Evolutionary conservation across 2,113 vertebrate genomes (phyloP), one percentile per base, ranked within the genome.

Genomic region (Calyptommatus sinebrachiatus): DNA sequence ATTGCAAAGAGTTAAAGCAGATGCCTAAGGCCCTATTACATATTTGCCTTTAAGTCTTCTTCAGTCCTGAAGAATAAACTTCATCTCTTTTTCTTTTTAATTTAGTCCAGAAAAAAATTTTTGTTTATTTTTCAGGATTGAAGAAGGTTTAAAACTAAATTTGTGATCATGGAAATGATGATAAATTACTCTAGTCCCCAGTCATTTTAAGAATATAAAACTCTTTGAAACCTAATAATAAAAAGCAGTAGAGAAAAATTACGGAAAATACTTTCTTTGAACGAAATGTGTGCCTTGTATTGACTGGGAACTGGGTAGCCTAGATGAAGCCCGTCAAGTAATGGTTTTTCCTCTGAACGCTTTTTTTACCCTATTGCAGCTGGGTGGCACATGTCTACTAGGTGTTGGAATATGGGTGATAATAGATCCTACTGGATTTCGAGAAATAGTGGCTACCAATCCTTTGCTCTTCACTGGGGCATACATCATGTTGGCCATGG

Each of bases 341-440:
- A 67, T 18, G 14, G 14, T 4, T 57, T 26, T 45, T 20, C 22
- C 50, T 80, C 61, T 18, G 21, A 28, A 60, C 79, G 50, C 69
- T 29, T n/a, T 26, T 26, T 41, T 68, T 16, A 82, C 53, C 53
- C 53, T 31, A 0, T 81, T 78, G 45, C 93, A 99, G 97, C 94
- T 98, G 79, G 96, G 98, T 0, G 98, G 98, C 67, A 91, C 95
- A 0, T 96, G 97, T 90, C 94, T 99, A 84, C 94, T 99, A 61
- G 96, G 95, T 12, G 80, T 97, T 0, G 97, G 97, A 9, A 94
- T 96, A 67, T 99, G 98, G 98, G 97, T 99, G 91, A 90, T 97
- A 63, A 91, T 98, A 89, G 97, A 99, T 90, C 97, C 97, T 26
- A 96, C 96, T 11, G 97, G 97, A 69, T 97, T 99, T 83, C 95